Conservation (phyloP, 2,113 vertebrate genomes). For the Podarcis muralis region DNA sequence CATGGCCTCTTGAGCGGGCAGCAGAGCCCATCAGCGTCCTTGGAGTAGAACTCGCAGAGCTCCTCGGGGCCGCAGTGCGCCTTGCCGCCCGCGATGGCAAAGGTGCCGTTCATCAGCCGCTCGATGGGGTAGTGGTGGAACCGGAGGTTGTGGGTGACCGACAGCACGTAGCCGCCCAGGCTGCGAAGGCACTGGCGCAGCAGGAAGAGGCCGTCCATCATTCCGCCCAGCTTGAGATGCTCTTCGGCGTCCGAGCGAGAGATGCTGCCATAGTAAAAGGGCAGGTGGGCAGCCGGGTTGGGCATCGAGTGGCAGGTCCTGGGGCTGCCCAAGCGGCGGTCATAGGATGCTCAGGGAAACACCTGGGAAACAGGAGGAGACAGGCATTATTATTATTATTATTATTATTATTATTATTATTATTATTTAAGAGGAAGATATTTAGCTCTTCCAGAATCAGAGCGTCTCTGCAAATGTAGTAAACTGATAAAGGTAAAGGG, state of each 20-base stretch:
- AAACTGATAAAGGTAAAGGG: too few relatives aligned
- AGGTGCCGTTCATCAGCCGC: slow-evolving; percentile 93
- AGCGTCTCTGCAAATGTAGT: too few relatives aligned
- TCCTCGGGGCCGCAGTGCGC: slow-evolving; percentile 92
- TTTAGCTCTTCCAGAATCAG: too few relatives aligned
- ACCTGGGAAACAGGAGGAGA: not conserved
- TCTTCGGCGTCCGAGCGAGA: slow-evolving; percentile 90
- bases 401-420: too few relatives aligned
- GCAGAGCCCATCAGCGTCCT: slow-evolving; percentile 90
- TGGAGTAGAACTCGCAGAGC: slow-evolving; percentile 94
- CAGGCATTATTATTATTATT: too few relatives aligned
- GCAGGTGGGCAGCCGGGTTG: slow-evolving; percentile 88
- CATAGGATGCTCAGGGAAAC: not conserved
- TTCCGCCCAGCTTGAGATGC: slow-evolving; percentile 90
- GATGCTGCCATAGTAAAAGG: slow-evolving; percentile 96
- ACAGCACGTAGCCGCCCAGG: slow-evolving; percentile 94
- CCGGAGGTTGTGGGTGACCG: slow-evolving; percentile 84
- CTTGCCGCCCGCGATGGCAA: slow-evolving; percentile 87
- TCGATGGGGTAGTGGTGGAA: slow-evolving; percentile 93
- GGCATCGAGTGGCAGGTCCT: slow-evolving; percentile 74
- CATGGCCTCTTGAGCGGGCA: slow-evolving; percentile 89
- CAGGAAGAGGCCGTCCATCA: slow-evolving; percentile 92
- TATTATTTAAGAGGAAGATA: too few relatives aligned
- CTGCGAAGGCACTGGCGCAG: slow-evolving; percentile 93
- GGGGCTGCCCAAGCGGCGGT: not conserved